phyloP scores from a whole-genome alignment of 2,113 vertebrate species.

The Hucho hucho region DNA sequence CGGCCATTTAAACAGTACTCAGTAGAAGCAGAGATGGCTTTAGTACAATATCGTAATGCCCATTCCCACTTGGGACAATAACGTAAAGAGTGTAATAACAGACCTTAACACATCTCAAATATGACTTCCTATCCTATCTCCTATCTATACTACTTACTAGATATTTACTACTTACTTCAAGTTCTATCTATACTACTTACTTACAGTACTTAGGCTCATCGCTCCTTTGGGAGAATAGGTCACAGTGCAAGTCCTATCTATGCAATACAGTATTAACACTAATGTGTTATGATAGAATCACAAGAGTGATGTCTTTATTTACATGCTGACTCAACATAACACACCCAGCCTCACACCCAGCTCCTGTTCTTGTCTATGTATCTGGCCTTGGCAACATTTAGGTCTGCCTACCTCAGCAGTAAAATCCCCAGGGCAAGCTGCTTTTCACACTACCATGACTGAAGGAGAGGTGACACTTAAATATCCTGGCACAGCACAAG shows the following conservation, averaged over 20 bases:
- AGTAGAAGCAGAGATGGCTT: no score
- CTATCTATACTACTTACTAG: no score
- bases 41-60: neutral
- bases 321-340: slow-evolving; percentile 26
- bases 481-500: slow-evolving; percentile 43
- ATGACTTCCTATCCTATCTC: no score
- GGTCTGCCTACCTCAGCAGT: slow-evolving; percentile 35
- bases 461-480: slow-evolving; percentile 28
- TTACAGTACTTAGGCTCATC: no score
- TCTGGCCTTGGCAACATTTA: slow-evolving; percentile 19
- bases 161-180: no score
- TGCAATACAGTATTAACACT: no score
- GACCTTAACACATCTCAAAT: no score
- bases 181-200: no score
- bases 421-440: slow-evolving; percentile 47
- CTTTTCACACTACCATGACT: slow-evolving; percentile 42
- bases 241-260: neutral
- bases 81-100: no score
- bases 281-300: neutral
- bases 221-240: neutral
- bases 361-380: slow-evolving; percentile 10
- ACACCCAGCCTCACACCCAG: neutral
- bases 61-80: no score
- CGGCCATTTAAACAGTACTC: no score
- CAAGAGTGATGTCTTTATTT: slow-evolving; percentile 6